phyloP scores from a whole-genome alignment of 2,113 vertebrate genomes.

The Chionis minor region DNA sequence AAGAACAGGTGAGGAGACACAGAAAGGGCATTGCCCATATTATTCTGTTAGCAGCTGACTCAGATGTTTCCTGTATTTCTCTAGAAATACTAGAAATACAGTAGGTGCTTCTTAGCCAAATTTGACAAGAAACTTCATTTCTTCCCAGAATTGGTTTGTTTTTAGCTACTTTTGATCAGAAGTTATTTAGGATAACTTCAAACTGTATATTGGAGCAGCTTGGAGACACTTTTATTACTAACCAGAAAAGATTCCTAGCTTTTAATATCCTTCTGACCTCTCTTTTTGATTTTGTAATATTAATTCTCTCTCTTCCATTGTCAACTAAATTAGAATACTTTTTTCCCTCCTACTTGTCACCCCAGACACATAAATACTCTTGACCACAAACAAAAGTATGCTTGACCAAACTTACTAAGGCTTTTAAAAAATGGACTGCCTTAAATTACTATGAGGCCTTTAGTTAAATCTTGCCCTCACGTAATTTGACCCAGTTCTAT shows the following conservation, averaged over 20 bases:
- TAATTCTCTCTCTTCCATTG: not conserved
- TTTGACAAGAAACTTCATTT: not conserved
- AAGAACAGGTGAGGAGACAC: not conserved
- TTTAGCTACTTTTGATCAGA: not conserved
- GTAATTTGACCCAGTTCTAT: not conserved
- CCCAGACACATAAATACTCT: not conserved
- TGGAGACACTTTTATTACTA: not conserved
- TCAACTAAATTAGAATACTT: not conserved
- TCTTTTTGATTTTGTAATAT: not conserved
- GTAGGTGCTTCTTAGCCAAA: not conserved
- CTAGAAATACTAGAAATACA: not conserved
- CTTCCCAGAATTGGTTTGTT: not conserved
- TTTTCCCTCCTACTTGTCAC: not conserved
- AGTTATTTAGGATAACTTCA: not conserved
- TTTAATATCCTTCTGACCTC: not conserved
- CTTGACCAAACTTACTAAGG: not conserved
- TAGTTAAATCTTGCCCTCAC: not conserved
- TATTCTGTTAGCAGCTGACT: not conserved
- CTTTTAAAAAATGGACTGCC: not conserved
- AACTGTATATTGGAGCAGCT: not conserved
- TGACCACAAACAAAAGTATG: not conserved
- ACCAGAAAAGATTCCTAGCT: not conserved
- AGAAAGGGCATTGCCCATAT: not conserved
- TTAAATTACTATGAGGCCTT: not conserved
- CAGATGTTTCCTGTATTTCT: not conserved